phyloP scores from a whole-genome alignment of 2,888 invertebrate genomes.

The Cryptocephalus moraei region DNA sequence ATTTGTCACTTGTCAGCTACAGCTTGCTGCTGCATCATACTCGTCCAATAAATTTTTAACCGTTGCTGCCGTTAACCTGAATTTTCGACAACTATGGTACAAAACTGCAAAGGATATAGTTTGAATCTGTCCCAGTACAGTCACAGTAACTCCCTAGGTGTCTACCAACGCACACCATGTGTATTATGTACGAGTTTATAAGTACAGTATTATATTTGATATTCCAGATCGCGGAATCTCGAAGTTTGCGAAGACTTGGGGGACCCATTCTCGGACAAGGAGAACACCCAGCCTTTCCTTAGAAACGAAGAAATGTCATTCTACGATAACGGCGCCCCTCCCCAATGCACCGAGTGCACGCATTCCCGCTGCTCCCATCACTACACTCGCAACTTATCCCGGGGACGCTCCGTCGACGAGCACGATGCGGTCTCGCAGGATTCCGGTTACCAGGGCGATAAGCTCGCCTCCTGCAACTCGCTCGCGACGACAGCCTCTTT shows the following conservation, averaged over 20 bases:
- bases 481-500: slow-evolving; percentile 31
- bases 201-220: not conserved
- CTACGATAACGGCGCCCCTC: slow-evolving; percentile 27
- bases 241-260: slow-evolving; percentile 11
- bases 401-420: slow-evolving; percentile 39
- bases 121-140: no score
- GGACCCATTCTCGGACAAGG: slow-evolving; percentile 24
- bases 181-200: no score
- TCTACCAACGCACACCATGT: no score
- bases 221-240: slow-evolving; percentile 10
- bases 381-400: slow-evolving; percentile 19
- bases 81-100: no score
- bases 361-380: slow-evolving; percentile 20
- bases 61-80: no score
- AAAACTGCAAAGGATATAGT: no score
- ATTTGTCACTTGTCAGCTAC: no score
- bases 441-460: slow-evolving; percentile 43
- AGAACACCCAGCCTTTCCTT: slow-evolving; percentile 24
- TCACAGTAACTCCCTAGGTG: no score
- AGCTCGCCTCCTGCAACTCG: slow-evolving; percentile 25
- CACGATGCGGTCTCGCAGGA: slow-evolving; percentile 48
- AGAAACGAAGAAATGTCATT: slow-evolving; percentile 33
- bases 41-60: no score
- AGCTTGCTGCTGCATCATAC: no score
- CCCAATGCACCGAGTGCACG: slow-evolving; percentile 19